These are phyloP conservation scores for Parazoanthus darwini DNA, from an alignment of 92 coral and sea anemone genomes.

Conservation along the genomic window DNA sequence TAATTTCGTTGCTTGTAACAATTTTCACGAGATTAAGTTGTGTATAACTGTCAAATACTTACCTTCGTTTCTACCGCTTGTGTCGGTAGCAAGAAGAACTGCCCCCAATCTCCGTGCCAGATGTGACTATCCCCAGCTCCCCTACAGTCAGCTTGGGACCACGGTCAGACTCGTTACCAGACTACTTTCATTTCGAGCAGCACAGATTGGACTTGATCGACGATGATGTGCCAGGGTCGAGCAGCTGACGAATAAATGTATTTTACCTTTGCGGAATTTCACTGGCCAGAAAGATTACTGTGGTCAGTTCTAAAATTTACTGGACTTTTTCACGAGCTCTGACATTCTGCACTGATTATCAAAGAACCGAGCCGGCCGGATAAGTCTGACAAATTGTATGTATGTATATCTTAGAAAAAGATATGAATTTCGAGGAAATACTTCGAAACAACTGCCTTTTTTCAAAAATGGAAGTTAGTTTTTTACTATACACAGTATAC, in stretches of 20 bases:
- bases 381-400: background rate
- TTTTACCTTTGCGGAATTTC: background rate
- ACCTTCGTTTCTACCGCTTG: background rate
- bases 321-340: background rate
- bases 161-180: constrained; percentile 43
- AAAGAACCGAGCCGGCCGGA: background rate
- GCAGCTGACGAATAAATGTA: constrained; percentile 28
- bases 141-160: constrained; percentile 52
- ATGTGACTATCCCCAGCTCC: constrained; percentile 64
- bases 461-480: background rate
- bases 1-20: no score
- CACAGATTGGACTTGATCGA: constrained; percentile 35
- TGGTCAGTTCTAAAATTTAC: background rate
- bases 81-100: constrained; percentile 42
- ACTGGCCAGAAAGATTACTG: background rate
- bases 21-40: background rate
- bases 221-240: constrained; percentile 20
- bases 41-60: background rate
- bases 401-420: background rate
- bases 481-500: background rate
- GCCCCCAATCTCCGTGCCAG: constrained; percentile 54
- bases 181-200: constrained; percentile 33
- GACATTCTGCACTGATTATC: background rate
- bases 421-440: background rate
- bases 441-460: background rate